A percentile compares a stretch with the other conserved stretches of the same genome.
phyloP scores from a whole-genome alignment of 2,113 vertebrate species.

The Heterochromis multidens region DNA sequence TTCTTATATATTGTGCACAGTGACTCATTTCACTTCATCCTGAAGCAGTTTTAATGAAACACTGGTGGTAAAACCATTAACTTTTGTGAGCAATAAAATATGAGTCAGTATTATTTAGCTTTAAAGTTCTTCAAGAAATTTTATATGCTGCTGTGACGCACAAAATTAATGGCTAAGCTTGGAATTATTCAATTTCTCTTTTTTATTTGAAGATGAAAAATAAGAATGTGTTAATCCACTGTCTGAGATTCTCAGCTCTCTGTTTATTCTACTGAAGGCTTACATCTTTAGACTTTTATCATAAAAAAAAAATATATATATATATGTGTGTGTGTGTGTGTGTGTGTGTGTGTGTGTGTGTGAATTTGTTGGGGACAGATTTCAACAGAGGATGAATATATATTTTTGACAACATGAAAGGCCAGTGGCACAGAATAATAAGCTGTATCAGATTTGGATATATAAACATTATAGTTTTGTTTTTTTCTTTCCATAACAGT shows the following conservation, averaged over 20 bases:
- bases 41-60: neutral
- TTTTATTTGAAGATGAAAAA: neutral
- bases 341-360: too few species aligned
- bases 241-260: neutral
- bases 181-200: neutral
- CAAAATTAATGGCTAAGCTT: conserved; percentile 16
- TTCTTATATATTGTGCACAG: neutral
- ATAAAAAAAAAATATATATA: too few species aligned
- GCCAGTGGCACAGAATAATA: neutral
- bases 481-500: neutral
- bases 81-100: neutral
- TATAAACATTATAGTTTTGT: neutral
- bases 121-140: conserved; percentile 3
- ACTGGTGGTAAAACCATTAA: conserved; percentile 21
- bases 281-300: neutral
- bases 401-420: neutral
- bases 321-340: too few species aligned
- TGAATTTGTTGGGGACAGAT: neutral
- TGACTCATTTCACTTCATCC: neutral
- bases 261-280: neutral
- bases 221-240: neutral
- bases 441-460: neutral
- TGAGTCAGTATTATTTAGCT: conserved; percentile 14
- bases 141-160: neutral
- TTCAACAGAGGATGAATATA: neutral